Evolutionary conservation across 2,888 invertebrate species (phyloP), one percentile per base, ranked within the genome.

Genomic region (Leucoptera coffeella): DNA sequence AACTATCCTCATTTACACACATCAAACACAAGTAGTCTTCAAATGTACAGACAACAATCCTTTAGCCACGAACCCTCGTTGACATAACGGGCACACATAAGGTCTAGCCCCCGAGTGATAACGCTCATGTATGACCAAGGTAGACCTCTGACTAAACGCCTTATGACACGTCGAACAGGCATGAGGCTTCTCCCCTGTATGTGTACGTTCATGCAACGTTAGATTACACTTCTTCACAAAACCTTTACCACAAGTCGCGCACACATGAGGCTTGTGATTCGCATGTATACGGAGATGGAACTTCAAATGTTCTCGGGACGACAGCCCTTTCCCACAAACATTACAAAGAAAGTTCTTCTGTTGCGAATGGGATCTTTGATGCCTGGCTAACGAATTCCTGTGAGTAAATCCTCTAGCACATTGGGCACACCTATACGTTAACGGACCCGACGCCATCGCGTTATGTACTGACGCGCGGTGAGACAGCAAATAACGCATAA

Each of bases 41-140:
- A 76, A 56, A 36, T 79, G 79, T 56, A 77, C 73, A 39, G 76
- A 75, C 26, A 79, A 59, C 52, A 77, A 71, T 6, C 77, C 77
- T 45, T 74, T 74, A 32, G 78, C 75, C 14, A 76, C 77, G 48
- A 78, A 79, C 13, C 75, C 77, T 42, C 77, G 76, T 3, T 64
- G 62, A 47, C 79, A 79, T 36, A 74, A 52, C 31, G 50, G 59
- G 45, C 79, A 79, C 29, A 50, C 49, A 51, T 77, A 78, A 1
- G 78, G 78, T 32, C 74, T 53, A 38, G 74, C 73, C 22, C 78
- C 78, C 33, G 73, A 74, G 54, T 78, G 78, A 43, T 71, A 74
- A 46, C 78, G 53, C 43, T 75, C 64, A 47, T 79, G 78, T 32
- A 77, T 74, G 37, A 74, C 72, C 29, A 78, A 60, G 22, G 77